Evolutionary conservation across 2,888 invertebrate species (phyloP).

Genomic region (Pachycephus smyrnensis): DNA sequence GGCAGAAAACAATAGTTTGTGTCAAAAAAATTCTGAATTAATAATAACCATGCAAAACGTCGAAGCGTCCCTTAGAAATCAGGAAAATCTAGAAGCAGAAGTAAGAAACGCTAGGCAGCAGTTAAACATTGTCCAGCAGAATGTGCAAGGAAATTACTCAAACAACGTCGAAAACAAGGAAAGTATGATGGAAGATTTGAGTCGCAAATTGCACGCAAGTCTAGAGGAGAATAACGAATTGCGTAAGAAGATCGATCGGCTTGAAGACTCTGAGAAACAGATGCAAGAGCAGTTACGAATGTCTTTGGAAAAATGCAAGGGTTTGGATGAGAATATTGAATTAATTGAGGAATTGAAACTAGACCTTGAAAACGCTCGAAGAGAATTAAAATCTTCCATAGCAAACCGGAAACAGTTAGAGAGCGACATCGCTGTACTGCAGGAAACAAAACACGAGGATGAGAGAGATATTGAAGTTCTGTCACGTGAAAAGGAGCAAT

Average conservation of each 20-base stretch:
- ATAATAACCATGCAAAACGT: slow-evolving; percentile 42
- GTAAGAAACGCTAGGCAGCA: slow-evolving; percentile 70
- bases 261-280: slow-evolving; percentile 51
- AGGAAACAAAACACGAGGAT: slow-evolving; percentile 67
- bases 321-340: slow-evolving; percentile 47
- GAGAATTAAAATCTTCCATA: slow-evolving; percentile 58
- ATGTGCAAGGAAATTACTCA: slow-evolving; percentile 63
- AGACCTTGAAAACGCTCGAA: slow-evolving; percentile 54
- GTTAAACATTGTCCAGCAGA: slow-evolving; percentile 67
- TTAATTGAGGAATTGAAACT: slow-evolving; percentile 49
- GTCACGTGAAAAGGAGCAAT: slow-evolving; percentile 46
- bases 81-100: slow-evolving; percentile 70
- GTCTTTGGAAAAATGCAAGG: slow-evolving; percentile 46
- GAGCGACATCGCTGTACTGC: slow-evolving; percentile 65
- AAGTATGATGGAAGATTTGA: slow-evolving; percentile 43
- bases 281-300: slow-evolving; percentile 45
- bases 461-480: slow-evolving; percentile 52
- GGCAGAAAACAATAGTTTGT: slow-evolving; percentile 50
- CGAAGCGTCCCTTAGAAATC: slow-evolving; percentile 68
- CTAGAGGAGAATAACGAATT: slow-evolving; percentile 59
- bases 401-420: slow-evolving; percentile 66
- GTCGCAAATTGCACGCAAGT: slow-evolving; percentile 38
- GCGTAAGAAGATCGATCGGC: slow-evolving; percentile 61
- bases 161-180: slow-evolving; percentile 36
- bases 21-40: slow-evolving; percentile 46